Percentiles rank a stretch among this genome's conserved stretches.
Evolutionary conservation across 2,113 vertebrate species (phyloP).

Genomic region (Panthera uncia): DNA sequence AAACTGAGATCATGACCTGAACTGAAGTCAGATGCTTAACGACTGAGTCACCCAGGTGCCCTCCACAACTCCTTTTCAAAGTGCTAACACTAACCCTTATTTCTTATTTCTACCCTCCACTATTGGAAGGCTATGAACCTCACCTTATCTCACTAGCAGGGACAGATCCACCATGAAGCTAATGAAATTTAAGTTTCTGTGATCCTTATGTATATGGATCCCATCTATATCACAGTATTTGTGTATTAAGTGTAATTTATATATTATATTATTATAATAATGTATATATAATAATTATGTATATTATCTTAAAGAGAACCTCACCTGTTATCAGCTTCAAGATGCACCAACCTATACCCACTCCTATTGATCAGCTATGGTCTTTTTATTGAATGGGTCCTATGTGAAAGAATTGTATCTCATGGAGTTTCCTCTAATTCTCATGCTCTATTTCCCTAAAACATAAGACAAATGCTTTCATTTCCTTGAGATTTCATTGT

Average conservation of each 20-base stretch:
- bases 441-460: background rate
- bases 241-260: background rate
- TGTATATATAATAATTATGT: background rate
- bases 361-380: background rate
- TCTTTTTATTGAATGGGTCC: background rate
- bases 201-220: background rate
- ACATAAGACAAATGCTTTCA: background rate
- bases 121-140: background rate
- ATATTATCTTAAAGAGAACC: background rate
- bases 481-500: background rate
- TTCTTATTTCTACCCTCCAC: background rate
- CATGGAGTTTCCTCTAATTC: background rate
- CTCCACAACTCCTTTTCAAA: background rate
- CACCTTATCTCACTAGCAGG: background rate
- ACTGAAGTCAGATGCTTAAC: too few relatives aligned
- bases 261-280: background rate
- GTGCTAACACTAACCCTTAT: background rate
- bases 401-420: background rate
- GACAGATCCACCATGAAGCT: background rate
- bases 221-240: background rate
- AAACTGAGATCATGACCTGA: too few relatives aligned
- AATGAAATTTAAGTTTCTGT: background rate
- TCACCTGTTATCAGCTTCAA: background rate
- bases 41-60: too few relatives aligned
- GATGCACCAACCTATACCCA: background rate